Conservation (phyloP, 2,113 vertebrate genomes). For the Rousettus leschenaultii region DNA sequence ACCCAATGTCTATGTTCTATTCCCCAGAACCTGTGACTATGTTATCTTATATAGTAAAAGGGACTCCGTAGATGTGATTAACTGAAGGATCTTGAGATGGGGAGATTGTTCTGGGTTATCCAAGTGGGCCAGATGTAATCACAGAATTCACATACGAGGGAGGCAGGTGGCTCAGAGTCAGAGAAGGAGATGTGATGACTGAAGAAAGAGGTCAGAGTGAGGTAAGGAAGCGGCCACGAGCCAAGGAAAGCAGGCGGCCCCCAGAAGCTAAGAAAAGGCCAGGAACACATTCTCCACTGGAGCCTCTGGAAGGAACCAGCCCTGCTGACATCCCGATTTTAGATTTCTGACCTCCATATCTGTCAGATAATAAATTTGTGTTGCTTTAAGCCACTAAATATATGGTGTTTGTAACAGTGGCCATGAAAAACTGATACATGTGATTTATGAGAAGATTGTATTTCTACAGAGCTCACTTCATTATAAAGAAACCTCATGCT, state of each 20-base stretch:
- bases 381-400: background rate
- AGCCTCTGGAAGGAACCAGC: background rate
- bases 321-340: background rate
- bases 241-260: background rate
- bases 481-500: background rate
- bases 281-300: background rate
- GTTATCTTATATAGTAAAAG: background rate
- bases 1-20: background rate
- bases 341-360: background rate
- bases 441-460: background rate
- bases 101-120: background rate
- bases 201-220: background rate
- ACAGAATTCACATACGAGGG: background rate
- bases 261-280: background rate
- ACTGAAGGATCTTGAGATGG: background rate
- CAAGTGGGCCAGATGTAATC: background rate
- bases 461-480: background rate
- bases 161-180: background rate
- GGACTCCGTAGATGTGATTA: background rate
- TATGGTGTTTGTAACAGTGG: background rate
- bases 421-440: background rate
- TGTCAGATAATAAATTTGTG: background rate
- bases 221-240: background rate
- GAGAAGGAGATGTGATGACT: background rate
- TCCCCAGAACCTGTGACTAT: background rate